Percentiles rank a stretch among this genome's conserved stretches.
Evolutionary conservation across 1,140 invertebrate species (phyloP).

Genomic region (Conus ventricosus): DNA sequence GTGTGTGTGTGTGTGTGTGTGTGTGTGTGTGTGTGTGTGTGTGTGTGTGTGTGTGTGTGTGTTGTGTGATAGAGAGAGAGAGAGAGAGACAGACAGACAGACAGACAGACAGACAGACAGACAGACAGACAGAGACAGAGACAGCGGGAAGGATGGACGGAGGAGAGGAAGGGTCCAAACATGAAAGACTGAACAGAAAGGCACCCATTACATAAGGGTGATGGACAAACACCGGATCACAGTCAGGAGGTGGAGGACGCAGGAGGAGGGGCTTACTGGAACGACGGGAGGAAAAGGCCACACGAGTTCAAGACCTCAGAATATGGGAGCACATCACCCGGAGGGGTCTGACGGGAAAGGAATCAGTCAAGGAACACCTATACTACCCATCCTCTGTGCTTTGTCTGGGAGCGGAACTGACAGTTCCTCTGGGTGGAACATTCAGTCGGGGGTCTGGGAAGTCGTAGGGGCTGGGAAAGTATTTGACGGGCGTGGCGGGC

Average conservation of each 20-base stretch:
- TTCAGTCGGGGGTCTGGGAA: conserved; percentile 21
- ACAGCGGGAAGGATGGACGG: background rate
- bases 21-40: conserved; percentile 15
- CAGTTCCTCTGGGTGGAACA: background rate
- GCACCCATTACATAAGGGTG: too few relatives aligned
- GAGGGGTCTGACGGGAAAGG: background rate
- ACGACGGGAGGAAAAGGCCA: background rate
- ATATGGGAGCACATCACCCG: too few relatives aligned
- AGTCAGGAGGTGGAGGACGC: background rate
- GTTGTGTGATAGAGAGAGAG: background rate
- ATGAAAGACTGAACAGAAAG: too few relatives aligned
- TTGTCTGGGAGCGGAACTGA: background rate
- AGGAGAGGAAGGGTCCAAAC: background rate
- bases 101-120: background rate
- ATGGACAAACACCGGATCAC: background rate
- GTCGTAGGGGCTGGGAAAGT: conserved; percentile 28
- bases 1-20: background rate
- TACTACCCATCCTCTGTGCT: conserved; percentile 17
- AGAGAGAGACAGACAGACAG: background rate
- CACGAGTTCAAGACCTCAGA: background rate
- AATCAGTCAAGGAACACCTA: conserved; percentile 1
- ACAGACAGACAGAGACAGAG: background rate
- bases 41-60: background rate
- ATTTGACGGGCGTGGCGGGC: conserved; percentile 11
- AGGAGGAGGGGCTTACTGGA: background rate